These are phyloP conservation scores for Arrhamphus sclerolepis DNA, from an alignment of 2,797 vertebrate species.

Conservation along the genomic window DNA sequence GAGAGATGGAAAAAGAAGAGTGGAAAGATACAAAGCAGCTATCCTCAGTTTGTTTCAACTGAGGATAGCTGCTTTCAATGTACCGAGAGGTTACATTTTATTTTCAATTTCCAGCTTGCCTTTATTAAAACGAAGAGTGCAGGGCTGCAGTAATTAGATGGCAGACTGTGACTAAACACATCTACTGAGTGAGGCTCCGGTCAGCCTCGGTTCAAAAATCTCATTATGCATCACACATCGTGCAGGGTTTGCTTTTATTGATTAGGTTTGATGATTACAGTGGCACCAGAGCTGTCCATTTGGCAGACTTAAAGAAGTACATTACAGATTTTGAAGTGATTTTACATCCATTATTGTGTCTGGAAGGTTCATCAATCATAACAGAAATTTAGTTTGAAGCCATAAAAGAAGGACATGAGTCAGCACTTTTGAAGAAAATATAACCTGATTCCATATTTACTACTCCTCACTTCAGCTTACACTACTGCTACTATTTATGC, in stretches of 20 bases:
- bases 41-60: no score
- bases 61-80: conserved; percentile 26
- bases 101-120: conserved; percentile 38
- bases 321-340: conserved; percentile 17
- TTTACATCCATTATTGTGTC: conserved; percentile 7
- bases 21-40: not conserved
- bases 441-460: no score
- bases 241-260: conserved; percentile 45
- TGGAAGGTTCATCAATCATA: conserved; percentile 6
- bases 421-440: conserved; percentile 13
- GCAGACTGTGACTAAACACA: conserved; percentile 16
- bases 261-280: conserved; percentile 34
- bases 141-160: conserved; percentile 19
- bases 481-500: no score
- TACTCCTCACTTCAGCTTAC: no score
- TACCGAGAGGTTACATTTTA: conserved; percentile 24
- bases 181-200: conserved; percentile 29
- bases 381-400: conserved; percentile 7
- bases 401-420: conserved; percentile 30
- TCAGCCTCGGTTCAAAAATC: conserved; percentile 46
- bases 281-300: conserved; percentile 35
- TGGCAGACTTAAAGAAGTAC: conserved; percentile 21
- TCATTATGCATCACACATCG: conserved; percentile 39
- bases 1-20: not conserved
- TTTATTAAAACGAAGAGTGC: conserved; percentile 30